phyloP scores from a whole-genome alignment of 2,797 vertebrate species.

The Erithacus rubecula region DNA sequence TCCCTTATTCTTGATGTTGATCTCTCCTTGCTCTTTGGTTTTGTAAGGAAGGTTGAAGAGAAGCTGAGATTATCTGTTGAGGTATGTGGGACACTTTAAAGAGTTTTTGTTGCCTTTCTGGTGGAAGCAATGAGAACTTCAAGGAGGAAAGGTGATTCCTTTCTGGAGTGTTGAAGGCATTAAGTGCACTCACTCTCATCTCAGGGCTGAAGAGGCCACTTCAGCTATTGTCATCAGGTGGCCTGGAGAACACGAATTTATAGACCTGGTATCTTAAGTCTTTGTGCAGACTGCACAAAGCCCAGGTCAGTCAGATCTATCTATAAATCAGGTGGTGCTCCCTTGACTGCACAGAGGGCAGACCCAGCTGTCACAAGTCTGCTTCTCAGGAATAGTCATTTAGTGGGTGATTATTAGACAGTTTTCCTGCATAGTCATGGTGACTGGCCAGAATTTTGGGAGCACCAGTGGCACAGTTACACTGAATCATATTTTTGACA shows the following conservation, averaged over 20 bases:
- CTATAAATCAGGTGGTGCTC: fast-evolving
- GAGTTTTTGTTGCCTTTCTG: background rate
- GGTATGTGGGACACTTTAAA: background rate
- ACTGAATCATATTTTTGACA: background rate
- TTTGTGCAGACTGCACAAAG: background rate
- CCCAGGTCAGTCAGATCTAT: fast-evolving
- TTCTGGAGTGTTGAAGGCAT: background rate
- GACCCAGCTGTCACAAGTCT: fast-evolving
- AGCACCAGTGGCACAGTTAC: background rate
- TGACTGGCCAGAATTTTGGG: background rate
- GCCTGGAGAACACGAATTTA: background rate
- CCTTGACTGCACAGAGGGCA: background rate
- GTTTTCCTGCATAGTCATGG: background rate
- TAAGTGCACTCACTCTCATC: fast-evolving
- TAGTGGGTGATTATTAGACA: background rate
- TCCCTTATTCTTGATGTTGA: background rate
- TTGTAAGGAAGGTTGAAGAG: background rate
- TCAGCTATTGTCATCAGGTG: background rate
- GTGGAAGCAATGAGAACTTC: background rate
- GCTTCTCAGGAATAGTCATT: background rate
- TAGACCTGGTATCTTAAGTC: background rate
- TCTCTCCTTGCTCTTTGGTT: background rate
- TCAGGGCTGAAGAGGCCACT: background rate
- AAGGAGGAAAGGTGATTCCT: background rate
- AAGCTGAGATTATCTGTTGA: background rate